Base-by-base conservation (phyloP, 2,888 invertebrate genomes). In the Eledona agricola region DNA sequence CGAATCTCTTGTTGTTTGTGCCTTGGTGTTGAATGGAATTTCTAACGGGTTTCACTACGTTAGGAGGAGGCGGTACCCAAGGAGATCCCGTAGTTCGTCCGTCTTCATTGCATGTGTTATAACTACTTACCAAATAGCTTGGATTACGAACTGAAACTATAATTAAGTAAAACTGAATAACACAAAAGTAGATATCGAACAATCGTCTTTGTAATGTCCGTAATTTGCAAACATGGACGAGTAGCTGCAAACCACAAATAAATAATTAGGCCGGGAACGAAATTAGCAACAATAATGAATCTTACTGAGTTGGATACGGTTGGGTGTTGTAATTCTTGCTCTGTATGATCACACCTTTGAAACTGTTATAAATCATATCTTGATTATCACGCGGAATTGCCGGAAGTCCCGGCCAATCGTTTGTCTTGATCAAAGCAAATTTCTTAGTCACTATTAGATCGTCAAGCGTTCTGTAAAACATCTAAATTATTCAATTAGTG, bases 361-460 rank as follows among this genome's bases (percentile, higher is more conserved):
- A 38, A n/a, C 23, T 40, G 16, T 40, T 38, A 11, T 51, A 35
- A n/a, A 51, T 34, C 3, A 51, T 5, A 23, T 51, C 51, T 20
- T 51, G 51, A 3, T 28, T 4, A 10, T 51, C 43, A n/a, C n/a
- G 26, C 1, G 42, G 51, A 9, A 51, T 31, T 7, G 3, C n/a
- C n/a, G 42, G 34, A 19, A 42, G 9, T 34, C 12, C 35, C 2
- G 51, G 51, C 51, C 51, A 51, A 3, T 42, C 31, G 17, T 5
- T 26, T 5, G 13, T 29, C 11, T 35, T 42, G 3, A 42, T 10
- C 0, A 7, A 6, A 9, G 29, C 5, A 20, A 23, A 32, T 22
- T 40, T 22, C 7, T 31, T 32, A 1, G 22, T 17, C 9, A 31
- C 16, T 4, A 50, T 31, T 15, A 32, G 7, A 7, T 31, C 26